Base-by-base conservation (phyloP, 2,888 invertebrate genomes). In the Cantharis flavilabris region DNA sequence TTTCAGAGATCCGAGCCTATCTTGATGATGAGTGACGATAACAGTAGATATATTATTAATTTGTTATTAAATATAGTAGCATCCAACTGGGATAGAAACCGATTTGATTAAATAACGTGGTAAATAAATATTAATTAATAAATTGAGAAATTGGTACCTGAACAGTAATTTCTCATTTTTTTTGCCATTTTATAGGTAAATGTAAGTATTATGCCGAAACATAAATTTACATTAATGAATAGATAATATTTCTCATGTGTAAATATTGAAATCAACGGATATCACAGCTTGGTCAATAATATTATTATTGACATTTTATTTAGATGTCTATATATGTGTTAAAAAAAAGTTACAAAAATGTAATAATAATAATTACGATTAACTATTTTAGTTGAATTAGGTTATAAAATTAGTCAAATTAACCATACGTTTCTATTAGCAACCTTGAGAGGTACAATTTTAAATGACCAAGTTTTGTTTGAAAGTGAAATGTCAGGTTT, bases 401-500 rank as follows among this genome's bases (percentile, higher is more conserved):
- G 18, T 67, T 18, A 67, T 20, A 23, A 9, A 16, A 67, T 23
- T 23, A 26, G 65, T 67, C 65, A 67, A 67, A 67, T n/a, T 23
- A 67, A 23, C 23, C 65, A n/a, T 67, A 67, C 20, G 20, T 67
- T 67, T 49, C 49, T 67, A 23, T 23, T 67, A 67, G 26, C 26
- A 23, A 67, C 65, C 65, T 67, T 67, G 65, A 67, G 18, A 67
- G 9, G n/a, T 67, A 23, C 10, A 23, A 23, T 67, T 14, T 67
- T 23, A 67, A 67, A 67, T 23, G 65, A 67, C 13, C 65, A 67
- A 67, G 65, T 67, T 67, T 23, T 67, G 20, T 67, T 67, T 67
- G 65, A 67, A 67, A 67, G 65, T 67, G 65, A 67, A 67, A 67
- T 67, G 65, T 67, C 65, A 23, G 20, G 26, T 67, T n/a, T n/a